These are phyloP conservation scores for Desmophyllum pertusum DNA, from an alignment of 92 coral and sea anemone genomes.

Conservation along the genomic window DNA sequence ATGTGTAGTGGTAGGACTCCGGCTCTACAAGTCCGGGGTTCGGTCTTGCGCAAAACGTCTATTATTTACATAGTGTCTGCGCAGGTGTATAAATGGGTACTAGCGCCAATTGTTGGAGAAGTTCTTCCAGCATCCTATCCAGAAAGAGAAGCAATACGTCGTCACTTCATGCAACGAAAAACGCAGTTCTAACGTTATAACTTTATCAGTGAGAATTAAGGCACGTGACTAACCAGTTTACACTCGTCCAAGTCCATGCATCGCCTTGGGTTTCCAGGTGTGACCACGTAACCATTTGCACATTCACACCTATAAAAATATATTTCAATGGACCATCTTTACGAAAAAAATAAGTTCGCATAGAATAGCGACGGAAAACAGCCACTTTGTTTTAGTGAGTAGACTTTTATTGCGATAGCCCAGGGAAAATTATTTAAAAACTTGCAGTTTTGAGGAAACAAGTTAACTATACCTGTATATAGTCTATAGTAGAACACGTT, in stretches of 20 bases:
- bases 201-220: too few relatives aligned
- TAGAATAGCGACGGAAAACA: not conserved
- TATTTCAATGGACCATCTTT: not conserved
- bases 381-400: not conserved
- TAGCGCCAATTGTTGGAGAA: not conserved
- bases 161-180: not conserved
- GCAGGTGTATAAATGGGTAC: not conserved
- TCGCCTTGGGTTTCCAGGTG: not conserved
- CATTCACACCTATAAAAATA: slow-evolving; percentile 2
- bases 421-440: not conserved
- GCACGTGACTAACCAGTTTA: not conserved
- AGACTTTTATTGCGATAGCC: not conserved
- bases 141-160: not conserved
- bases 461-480: too few relatives aligned
- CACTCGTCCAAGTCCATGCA: slow-evolving; percentile 8
- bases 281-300: not conserved
- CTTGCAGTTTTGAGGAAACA: not conserved
- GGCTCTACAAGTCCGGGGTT: too few relatives aligned
- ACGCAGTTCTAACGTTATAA: not conserved
- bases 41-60: too few relatives aligned
- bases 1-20: too few relatives aligned
- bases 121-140: not conserved
- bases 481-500: too few relatives aligned
- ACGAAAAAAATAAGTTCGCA: not conserved
- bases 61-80: too few relatives aligned